These are phyloP conservation scores for Sceliomorpha sp. DNA, from an alignment of 2,888 invertebrate genomes.

Conservation along the genomic window DNA sequence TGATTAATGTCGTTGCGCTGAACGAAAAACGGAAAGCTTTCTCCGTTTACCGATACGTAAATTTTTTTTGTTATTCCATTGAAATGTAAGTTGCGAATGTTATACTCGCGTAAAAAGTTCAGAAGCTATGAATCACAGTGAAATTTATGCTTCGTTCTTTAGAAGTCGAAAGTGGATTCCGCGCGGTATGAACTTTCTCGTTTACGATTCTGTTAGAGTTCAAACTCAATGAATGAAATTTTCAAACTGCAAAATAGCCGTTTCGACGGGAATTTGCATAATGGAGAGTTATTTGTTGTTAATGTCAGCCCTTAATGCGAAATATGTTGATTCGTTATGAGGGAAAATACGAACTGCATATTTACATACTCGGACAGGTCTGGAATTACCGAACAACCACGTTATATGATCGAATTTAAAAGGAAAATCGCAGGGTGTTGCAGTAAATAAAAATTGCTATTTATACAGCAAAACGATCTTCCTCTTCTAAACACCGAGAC, in stretches of 20 bases:
- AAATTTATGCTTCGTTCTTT: constrained; percentile 51
- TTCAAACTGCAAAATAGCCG: constrained; percentile 52
- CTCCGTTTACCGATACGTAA: constrained; percentile 24
- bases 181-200: constrained; percentile 51
- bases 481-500: too few relatives aligned
- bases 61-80: constrained; percentile 35
- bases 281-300: constrained; percentile 49
- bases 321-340: not conserved
- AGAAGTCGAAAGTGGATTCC: constrained; percentile 55
- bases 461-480: too few relatives aligned
- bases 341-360: too few relatives aligned
- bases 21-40: constrained; percentile 18
- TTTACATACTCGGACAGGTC: too few relatives aligned
- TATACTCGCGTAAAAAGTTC: constrained; percentile 44
- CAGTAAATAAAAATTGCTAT: too few relatives aligned
- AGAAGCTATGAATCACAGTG: constrained; percentile 50
- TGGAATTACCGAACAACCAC: too few relatives aligned
- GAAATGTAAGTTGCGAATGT: constrained; percentile 48
- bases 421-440: too few relatives aligned
- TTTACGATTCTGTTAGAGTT: constrained; percentile 48
- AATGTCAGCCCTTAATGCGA: constrained; percentile 50
- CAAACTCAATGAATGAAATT: constrained; percentile 55
- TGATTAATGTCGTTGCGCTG: too few relatives aligned
- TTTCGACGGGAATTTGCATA: constrained; percentile 50
- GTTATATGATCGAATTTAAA: too few relatives aligned